Percentiles rank a stretch among this genome's conserved stretches.
phyloP scores from a whole-genome alignment of 1,140 invertebrate genomes.

The Sipha flava region DNA sequence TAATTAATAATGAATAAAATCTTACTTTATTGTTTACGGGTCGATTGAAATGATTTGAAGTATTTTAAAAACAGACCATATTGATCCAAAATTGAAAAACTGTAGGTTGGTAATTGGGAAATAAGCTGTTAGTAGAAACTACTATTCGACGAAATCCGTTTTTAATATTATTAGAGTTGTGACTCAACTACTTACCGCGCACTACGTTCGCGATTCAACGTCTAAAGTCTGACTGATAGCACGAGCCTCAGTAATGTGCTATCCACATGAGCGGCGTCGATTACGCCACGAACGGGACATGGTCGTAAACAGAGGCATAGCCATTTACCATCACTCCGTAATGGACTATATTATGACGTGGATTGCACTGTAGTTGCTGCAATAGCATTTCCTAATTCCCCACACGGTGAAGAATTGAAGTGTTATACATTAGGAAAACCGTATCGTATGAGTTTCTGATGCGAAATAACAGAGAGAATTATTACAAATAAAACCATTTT shows the following conservation, averaged over 20 bases:
- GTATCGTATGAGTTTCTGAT: no score
- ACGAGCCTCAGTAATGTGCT: neutral
- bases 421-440: no score
- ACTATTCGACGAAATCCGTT: neutral
- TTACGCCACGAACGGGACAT: neutral
- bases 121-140: no score
- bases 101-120: no score
- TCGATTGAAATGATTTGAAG: neutral
- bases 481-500: no score
- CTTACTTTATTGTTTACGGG: neutral
- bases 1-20: neutral
- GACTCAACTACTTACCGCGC: neutral
- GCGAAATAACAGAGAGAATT: no score
- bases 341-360: no score
- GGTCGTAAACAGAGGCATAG: neutral
- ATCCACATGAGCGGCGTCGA: neutral
- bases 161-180: neutral
- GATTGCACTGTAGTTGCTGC: no score
- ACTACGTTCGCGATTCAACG: neutral
- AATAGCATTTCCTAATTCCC: no score
- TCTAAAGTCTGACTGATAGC: conserved; percentile 9
- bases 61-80: neutral
- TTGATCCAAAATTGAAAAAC: neutral
- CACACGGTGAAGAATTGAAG: no score
- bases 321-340: neutral